Percentiles rank a stretch among this genome's conserved stretches.
These are phyloP conservation scores for Lycaon pictus DNA, from an alignment of 2,113 vertebrate genomes.

Conservation along the genomic window DNA sequence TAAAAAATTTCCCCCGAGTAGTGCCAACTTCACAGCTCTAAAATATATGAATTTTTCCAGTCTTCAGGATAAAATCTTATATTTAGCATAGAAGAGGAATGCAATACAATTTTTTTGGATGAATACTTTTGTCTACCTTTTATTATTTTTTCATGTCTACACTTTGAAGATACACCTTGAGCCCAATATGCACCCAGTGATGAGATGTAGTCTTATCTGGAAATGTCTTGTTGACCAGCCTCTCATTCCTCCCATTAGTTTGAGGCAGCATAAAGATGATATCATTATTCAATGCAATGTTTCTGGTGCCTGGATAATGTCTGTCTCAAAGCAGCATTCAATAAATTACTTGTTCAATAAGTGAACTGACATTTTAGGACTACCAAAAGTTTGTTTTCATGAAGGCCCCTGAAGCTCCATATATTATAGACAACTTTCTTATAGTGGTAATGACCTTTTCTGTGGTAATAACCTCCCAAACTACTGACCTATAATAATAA, in stretches of 20 bases:
- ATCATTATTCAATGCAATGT: not conserved
- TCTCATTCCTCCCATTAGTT: not conserved
- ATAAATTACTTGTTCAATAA: not conserved
- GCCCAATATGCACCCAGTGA: not conserved
- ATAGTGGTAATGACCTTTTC: not conserved
- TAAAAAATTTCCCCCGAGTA: not conserved
- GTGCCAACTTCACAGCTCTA: not conserved
- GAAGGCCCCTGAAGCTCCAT: not conserved
- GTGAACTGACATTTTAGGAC: not conserved
- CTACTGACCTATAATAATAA: not conserved
- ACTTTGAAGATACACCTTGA: not conserved
- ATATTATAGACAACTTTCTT: not conserved
- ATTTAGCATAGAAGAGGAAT: not conserved
- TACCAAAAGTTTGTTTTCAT: not conserved
- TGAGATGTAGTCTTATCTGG: not conserved
- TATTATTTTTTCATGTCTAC: not conserved
- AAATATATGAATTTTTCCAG: not conserved
- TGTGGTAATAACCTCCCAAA: not conserved
- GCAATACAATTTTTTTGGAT: not conserved
- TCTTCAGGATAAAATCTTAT: not conserved
- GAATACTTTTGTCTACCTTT: not conserved
- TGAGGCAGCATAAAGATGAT: not conserved
- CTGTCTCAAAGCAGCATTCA: not conserved
- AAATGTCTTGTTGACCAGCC: not conserved
- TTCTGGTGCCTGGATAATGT: not conserved